phyloP scores from a whole-genome alignment of 2,888 invertebrate genomes.

The Drosophila villosipedis region DNA sequence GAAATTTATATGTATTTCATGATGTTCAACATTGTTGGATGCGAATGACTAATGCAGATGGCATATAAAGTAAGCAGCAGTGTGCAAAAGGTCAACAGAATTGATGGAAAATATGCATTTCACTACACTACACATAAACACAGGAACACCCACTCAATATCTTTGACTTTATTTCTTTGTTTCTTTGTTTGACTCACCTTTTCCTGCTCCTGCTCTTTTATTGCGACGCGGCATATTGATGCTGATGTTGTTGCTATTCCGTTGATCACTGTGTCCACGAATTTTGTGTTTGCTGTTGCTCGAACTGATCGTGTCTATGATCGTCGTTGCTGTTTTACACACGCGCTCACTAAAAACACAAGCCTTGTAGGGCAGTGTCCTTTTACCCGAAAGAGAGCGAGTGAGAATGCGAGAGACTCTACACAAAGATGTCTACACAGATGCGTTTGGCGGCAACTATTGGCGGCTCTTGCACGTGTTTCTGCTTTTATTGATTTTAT shows the following conservation, averaged over 20 bases:
- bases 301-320: constrained; percentile 18
- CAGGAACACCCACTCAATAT: background rate
- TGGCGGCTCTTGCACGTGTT: constrained; percentile 69
- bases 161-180: constrained; percentile 5
- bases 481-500: constrained; percentile 65
- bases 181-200: constrained; percentile 79
- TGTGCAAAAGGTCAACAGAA: constrained; percentile 51
- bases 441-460: constrained; percentile 71
- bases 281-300: constrained; percentile 41
- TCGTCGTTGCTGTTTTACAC: constrained; percentile 12
- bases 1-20: constrained; percentile 39
- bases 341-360: constrained; percentile 27
- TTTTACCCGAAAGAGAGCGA: constrained; percentile 39
- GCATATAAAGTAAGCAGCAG: background rate
- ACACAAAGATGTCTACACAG: constrained; percentile 59
- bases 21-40: constrained; percentile 25
- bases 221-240: constrained; percentile 84
- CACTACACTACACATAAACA: background rate
- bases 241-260: constrained; percentile 52
- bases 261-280: constrained; percentile 30
- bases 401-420: constrained; percentile 40
- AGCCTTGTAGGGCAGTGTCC: constrained; percentile 62
- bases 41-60: constrained; percentile 57
- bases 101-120: constrained; percentile 30
- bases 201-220: constrained; percentile 82